Conservation (phyloP, 1,140 invertebrate species). For the Littorina saxatilis region DNA sequence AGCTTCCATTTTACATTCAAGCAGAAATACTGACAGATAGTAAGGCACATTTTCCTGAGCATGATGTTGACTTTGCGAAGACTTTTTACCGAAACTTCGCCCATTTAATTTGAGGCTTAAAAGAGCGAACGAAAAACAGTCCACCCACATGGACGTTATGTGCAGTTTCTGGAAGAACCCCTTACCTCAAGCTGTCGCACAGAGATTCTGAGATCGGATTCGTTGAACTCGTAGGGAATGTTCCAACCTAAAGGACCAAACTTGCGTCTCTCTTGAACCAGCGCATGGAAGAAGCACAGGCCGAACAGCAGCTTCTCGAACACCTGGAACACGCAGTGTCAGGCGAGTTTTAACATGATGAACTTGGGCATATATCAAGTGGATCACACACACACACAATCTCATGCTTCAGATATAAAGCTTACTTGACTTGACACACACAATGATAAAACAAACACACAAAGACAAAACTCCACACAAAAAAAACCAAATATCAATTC, state of each 20-base stretch:
- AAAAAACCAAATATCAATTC: too few relatives aligned
- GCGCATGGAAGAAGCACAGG: conserved; percentile 75
- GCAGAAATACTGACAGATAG: too few relatives aligned
- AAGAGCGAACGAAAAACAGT: too few relatives aligned
- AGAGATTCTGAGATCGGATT: conserved; percentile 75
- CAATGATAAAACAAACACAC: too few relatives aligned
- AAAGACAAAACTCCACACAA: neutral
- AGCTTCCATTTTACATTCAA: too few relatives aligned
- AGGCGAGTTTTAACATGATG: neutral
- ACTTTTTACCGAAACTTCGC: too few relatives aligned
- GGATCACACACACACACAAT: neutral
- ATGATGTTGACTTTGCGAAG: too few relatives aligned
- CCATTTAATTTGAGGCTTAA: too few relatives aligned
- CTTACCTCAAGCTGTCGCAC: conserved; percentile 79
- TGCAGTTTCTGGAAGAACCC: too few relatives aligned
- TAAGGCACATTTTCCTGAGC: too few relatives aligned
- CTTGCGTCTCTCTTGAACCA: conserved; percentile 75
- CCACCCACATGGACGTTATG: too few relatives aligned
- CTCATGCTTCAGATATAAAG: neutral
- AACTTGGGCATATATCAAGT: neutral
- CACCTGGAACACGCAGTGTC: conserved; percentile 50
- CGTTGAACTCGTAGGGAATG: conserved; percentile 76
- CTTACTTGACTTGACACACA: neutral
- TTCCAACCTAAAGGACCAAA: conserved; percentile 76
- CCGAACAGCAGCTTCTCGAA: conserved; percentile 75